Evolutionary conservation across 2,888 invertebrate species (phyloP), one percentile per base, ranked within the genome.

Genomic region (Trachelus iudaicus): DNA sequence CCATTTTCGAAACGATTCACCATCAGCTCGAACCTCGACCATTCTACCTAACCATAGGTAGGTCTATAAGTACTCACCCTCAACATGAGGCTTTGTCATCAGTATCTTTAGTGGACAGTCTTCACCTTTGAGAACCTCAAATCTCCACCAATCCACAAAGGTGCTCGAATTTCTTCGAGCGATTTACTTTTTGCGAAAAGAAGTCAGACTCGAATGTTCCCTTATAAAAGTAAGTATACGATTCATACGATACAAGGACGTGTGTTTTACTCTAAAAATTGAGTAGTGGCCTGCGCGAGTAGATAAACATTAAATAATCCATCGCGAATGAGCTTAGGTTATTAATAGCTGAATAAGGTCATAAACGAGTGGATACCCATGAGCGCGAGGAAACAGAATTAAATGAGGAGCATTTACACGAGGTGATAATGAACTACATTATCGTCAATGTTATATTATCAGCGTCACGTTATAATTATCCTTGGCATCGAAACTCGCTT

Each of bases 91-190:
- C 81, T 80, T 83, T 80, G 79, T 31, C 73, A 76, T 69, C 71
- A 78, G 73, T 84, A 86, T 82, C 83, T 83, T 75, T 73, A 71
- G 68, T 77, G 75, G 80, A 81, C 84, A 80, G 80, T 77, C 71
- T 56, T 56, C 56, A 56, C 56, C 23, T 56, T 56, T 23, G 23
- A 56, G 23, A 56, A 56, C 23, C 23, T 23, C 15, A 23, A 56
- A 56, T 56, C 56, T 23, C 23, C 56, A 56, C 9, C 56, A 15
- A 15, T 40, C 15, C 40, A 56, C 23, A 23, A 56, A 23, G 56
- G 9, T 56, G 56, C 56, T 56, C 23, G 56, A 56, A 56, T 6
- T 56, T 56, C 56, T 56, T 56, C 23, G 56, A 56, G 56, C 6
- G 23, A 56, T 56, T 56, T 56, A 15, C 0, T 56, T 56, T 6